Evolutionary conservation across 2,797 vertebrate species (phyloP).

Genomic region (Myotis daubentonii): DNA sequence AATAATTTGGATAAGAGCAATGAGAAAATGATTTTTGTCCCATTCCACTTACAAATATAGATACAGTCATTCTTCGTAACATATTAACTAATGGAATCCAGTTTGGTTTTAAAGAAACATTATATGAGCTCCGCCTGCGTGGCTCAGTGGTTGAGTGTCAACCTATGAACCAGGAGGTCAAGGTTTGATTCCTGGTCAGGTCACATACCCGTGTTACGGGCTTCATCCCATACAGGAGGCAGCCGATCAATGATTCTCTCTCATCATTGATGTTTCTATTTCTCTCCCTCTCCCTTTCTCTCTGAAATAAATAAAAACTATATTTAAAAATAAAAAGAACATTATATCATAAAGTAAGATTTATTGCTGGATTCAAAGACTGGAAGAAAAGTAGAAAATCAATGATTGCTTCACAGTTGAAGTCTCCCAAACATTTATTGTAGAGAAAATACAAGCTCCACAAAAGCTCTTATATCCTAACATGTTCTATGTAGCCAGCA

Average conservation of each 20-base stretch:
- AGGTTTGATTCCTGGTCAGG: too few species aligned
- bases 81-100: not conserved
- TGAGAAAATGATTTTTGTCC: not conserved
- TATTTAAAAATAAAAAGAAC: not conserved
- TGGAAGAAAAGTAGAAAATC: not conserved
- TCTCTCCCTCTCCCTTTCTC: too few species aligned
- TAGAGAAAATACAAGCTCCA: not conserved
- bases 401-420: not conserved
- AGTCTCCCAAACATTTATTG: not conserved
- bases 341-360: not conserved
- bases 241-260: too few species aligned
- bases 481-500: not conserved
- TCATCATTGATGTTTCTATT: too few species aligned
- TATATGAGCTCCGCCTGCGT: not conserved
- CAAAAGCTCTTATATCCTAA: not conserved
- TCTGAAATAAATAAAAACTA: not conserved
- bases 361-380: not conserved
- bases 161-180: too few species aligned
- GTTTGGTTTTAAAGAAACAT: not conserved
- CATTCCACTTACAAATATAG: constrained; percentile 11
- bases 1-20: not conserved
- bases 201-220: too few species aligned
- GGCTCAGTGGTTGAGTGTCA: too few species aligned
- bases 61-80: not conserved
- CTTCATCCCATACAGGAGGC: too few species aligned